Percentiles rank a stretch among this genome's conserved stretches.
Conservation (phyloP, 2,888 invertebrate species). For the Agrilus biguttatus region DNA sequence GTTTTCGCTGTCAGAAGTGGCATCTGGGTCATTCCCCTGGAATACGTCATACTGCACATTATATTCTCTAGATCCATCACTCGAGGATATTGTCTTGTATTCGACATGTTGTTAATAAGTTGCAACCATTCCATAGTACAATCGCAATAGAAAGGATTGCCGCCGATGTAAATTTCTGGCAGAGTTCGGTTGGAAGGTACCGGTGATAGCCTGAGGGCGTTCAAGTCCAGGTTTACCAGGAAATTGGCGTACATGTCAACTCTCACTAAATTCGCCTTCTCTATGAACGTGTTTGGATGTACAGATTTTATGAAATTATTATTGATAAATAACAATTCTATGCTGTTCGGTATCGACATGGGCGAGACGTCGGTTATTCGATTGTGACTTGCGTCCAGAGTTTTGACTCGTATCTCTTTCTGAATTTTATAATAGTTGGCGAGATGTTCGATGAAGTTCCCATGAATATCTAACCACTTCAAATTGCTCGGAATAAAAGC, state of each 20-base stretch:
- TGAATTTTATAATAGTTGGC: conserved; percentile 81
- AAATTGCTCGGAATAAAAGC: conserved; percentile 80
- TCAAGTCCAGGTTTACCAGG: conserved; percentile 66
- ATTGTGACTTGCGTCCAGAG: conserved; percentile 81
- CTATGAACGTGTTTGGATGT: conserved; percentile 72
- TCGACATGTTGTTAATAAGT: conserved; percentile 73
- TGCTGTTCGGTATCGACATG: conserved; percentile 77
- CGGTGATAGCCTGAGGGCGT: conserved; percentile 62
- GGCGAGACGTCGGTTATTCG: conserved; percentile 68
- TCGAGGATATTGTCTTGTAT: conserved; percentile 68
- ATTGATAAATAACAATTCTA: conserved; percentile 77
- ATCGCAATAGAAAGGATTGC: conserved; percentile 88
- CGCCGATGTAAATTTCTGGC: conserved; percentile 82
- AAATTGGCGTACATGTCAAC: conserved; percentile 86
- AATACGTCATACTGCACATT: conserved; percentile 75
- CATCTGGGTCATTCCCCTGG: conserved; percentile 65
- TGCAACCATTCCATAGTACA: conserved; percentile 94
- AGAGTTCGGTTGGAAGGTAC: conserved; percentile 57
- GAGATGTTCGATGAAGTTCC: conserved; percentile 75
- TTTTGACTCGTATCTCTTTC: conserved; percentile 66
- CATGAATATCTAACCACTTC: conserved; percentile 82
- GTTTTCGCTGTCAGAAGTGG: conserved; percentile 62
- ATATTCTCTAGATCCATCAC: conserved; percentile 82
- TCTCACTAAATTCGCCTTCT: conserved; percentile 69
- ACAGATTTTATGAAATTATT: conserved; percentile 74